Base-by-base conservation (phyloP, 2,888 invertebrate species). In the Cyaniris semiargus region DNA sequence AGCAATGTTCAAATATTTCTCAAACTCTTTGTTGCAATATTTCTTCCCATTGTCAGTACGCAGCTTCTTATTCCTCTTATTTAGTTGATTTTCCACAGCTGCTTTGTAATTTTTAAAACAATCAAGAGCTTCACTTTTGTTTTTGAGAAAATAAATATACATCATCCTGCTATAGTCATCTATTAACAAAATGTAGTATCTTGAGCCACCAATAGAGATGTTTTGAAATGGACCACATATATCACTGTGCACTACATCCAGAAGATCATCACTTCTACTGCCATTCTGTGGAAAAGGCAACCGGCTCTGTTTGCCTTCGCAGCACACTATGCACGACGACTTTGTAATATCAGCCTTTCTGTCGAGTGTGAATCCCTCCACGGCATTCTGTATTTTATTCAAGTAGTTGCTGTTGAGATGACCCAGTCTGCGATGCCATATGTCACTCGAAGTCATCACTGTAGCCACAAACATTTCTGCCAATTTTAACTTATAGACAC, bases 81-180 rank as follows among this genome's bases (percentile, higher is more conserved):
- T 8, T 10, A 10, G 7, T 34, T 34, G 60, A 6, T 60, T 60
- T 23, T 60, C 60, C 10, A 60, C 60, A 10, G 8, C 48, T 2
- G 75, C 74, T 78, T 82, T 80, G 77, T 76, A 83, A 0, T 80
- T 34, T 77, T 78, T 76, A 66, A 83, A 83, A 58, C 8, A 78
- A 13, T 79, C 34, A 0, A 81, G 79, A 8, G 78, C 79, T 66
- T 82, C 78, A 79, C 70, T 81, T 72, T 82, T 83, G 15, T 76
- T 21, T 72, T 82, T 79, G 1, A 82, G 5, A 78, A 83, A 83
- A 80, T 81, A 81, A 31, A 81, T 74, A 78, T 53, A 79, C 0
- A 53, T 79, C 80, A 80, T 82, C 6, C 81, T 77, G 53, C 78
- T 79, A 48, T 53, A 66, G 15, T 66, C 23, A 15, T 27, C 66